Percentiles rank a stretch among this genome's conserved stretches.
Evolutionary conservation across 2,113 vertebrate species (phyloP).

Genomic region (Lamprologus sp.): DNA sequence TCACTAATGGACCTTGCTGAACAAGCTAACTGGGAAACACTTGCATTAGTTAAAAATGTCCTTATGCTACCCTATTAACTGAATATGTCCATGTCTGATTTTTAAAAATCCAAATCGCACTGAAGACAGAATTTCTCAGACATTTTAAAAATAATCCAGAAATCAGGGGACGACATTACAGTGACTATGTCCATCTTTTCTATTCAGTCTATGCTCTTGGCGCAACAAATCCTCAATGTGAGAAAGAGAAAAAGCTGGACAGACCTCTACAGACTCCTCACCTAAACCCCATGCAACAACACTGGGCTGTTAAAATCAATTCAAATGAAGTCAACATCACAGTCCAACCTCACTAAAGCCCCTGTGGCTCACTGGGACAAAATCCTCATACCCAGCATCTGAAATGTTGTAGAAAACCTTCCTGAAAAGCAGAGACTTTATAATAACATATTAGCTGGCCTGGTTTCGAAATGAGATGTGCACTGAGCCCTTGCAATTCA

Average conservation of each 20-base stretch:
- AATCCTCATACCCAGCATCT: neutral
- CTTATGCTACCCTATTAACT: neutral
- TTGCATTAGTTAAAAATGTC: neutral
- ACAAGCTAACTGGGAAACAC: neutral
- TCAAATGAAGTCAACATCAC: neutral
- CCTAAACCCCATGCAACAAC: neutral
- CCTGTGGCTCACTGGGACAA: neutral
- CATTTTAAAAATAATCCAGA: neutral
- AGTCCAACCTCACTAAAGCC: neutral
- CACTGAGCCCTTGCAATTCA: neutral
- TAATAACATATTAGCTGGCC: neutral
- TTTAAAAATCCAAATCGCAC: neutral
- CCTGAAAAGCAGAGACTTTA: neutral
- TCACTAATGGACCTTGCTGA: neutral
- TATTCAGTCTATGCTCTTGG: neutral
- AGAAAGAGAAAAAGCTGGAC: neutral
- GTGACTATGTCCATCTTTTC: neutral
- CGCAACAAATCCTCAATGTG: neutral
- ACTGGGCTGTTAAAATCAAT: neutral
- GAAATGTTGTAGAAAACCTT: neutral
- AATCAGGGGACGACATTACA: neutral
- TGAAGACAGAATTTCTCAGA: neutral
- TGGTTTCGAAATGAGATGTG: neutral
- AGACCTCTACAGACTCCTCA: neutral
- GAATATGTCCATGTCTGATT: neutral